These are phyloP conservation scores for Clupea harengus DNA, from an alignment of 2,113 vertebrate species.

Conservation along the genomic window DNA sequence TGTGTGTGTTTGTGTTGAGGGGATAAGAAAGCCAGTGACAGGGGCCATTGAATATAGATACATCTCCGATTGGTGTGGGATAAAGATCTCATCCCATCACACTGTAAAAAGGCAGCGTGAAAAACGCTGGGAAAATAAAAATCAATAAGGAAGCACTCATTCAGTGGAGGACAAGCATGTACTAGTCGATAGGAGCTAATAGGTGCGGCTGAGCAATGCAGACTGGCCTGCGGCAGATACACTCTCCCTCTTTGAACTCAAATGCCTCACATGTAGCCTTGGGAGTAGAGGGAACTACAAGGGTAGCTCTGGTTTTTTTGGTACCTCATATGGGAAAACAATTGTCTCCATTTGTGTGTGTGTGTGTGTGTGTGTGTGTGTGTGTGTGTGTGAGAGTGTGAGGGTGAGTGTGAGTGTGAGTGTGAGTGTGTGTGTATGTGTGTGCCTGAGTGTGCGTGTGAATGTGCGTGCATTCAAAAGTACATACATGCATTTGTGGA, in stretches of 20 bases:
- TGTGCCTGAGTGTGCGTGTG: background rate
- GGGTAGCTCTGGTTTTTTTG: background rate
- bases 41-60: conserved; percentile 75
- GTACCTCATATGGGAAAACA: background rate
- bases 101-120: conserved; percentile 74
- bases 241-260: background rate
- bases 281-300: background rate
- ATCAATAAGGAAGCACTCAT: conserved; percentile 84
- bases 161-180: conserved; percentile 77
- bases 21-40: conserved; percentile 62
- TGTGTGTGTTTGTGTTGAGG: conserved; percentile 56
- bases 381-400: background rate
- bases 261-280: background rate
- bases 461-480: conserved; percentile 47
- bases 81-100: conserved; percentile 82
- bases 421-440: background rate
- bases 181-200: conserved; percentile 81
- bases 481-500: conserved; percentile 74
- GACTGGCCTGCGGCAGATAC: conserved; percentile 60
- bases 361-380: background rate
- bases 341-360: background rate
- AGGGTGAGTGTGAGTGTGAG: background rate
- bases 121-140: conserved; percentile 76
- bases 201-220: conserved; percentile 71
- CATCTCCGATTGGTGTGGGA: conserved; percentile 69